These are phyloP conservation scores for Physeter macrocephalus DNA, from an alignment of 2,113 vertebrate species.

Conservation along the genomic window DNA sequence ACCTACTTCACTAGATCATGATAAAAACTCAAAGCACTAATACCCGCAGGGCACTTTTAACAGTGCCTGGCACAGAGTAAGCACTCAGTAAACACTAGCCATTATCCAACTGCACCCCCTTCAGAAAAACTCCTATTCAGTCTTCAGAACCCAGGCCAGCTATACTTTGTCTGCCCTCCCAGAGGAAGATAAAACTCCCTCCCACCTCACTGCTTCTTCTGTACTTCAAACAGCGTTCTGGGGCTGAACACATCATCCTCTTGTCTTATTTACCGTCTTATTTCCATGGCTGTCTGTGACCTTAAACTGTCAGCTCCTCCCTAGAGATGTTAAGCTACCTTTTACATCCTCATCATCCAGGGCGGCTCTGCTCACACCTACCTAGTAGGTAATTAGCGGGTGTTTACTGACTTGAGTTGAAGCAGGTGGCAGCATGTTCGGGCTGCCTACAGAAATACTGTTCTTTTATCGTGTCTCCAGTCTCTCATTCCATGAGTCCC, in stretches of 20 bases:
- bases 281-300: background rate
- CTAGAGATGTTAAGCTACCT: too few species aligned
- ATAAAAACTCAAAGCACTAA: background rate
- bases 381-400: background rate
- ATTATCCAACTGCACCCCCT: background rate
- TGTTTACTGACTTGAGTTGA: background rate
- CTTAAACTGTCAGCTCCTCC: background rate
- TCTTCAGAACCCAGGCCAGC: background rate
- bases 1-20: background rate
- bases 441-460: too few species aligned
- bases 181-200: background rate
- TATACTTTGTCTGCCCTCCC: background rate
- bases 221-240: background rate
- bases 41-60: background rate
- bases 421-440: background rate
- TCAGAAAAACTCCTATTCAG: background rate
- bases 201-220: background rate
- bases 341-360: background rate
- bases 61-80: background rate
- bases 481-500: background rate
- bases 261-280: background rate
- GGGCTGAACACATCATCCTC: background rate
- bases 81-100: background rate
- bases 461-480: background rate
- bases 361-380: background rate